Evolutionary conservation across 2,888 invertebrate genomes (phyloP), one percentile per base, ranked within the genome.

Genomic region (Gisinianus flammeolus): DNA sequence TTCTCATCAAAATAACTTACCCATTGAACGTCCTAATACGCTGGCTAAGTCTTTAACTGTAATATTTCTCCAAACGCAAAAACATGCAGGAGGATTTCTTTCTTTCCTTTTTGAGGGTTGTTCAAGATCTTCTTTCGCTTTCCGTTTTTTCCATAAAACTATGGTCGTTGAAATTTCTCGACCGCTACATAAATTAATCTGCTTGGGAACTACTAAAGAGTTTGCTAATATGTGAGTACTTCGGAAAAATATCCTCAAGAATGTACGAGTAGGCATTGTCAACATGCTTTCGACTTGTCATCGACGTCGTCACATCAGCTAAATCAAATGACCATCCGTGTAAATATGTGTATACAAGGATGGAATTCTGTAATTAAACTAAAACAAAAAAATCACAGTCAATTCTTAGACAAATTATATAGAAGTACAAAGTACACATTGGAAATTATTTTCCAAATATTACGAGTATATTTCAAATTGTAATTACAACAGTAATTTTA

Each of bases 51-150:
- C 92, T 31, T 87, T 86, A 0, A 95, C 92, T 0, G 94, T 94
- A 90, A 96, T 96, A 85, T 93, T 90, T 67, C 90, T 88, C 94
- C 95, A 95, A 80, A 96, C 89, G 69, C 91, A 91, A 0, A 94
- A 88, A 0, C 91, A 88, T 35, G 31, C n/a, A 22, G 31, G 35
- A 6, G n/a, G 22, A 30, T 64, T 24, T 24, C 24, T 31, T 3
- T 24, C 22, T 68, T 24, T 6, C 33, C 22, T 35, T 68, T 22
- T 35, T 3, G 16, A 1, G n/a, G 28, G 6, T 12, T 5, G 8
- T 24, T 24, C 56, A 19, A 56, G 8, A 24, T 24, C 62, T 12
- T 16, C 44, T 44, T 44, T 44, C 12, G 56, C 66, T 31, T 31
- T 66, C 4, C 66, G 68, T n/a, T 35, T 31, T 68, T 68, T 68